These are phyloP conservation scores for Spialia ferax DNA, from an alignment of 2,888 invertebrate genomes.

Conservation along the genomic window DNA sequence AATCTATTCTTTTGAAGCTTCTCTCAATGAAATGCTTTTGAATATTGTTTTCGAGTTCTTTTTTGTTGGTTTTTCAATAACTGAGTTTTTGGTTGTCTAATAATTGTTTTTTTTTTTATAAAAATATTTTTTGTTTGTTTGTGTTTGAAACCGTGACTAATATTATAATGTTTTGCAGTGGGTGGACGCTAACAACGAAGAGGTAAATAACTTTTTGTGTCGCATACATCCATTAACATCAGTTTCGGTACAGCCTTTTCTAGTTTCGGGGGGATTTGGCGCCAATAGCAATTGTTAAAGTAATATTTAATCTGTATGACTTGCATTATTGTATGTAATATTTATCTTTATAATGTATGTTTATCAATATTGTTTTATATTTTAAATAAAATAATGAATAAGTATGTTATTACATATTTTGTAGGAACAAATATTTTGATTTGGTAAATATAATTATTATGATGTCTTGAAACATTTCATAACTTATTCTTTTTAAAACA, in stretches of 20 bases:
- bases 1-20: constrained; percentile 63
- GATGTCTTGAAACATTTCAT: too few species aligned
- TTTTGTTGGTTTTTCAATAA: constrained; percentile 10
- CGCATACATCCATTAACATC: constrained; percentile 40
- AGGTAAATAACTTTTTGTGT: constrained; percentile 82
- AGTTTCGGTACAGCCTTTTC: constrained; percentile 33
- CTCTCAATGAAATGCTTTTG: constrained; percentile 80
- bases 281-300: constrained; percentile 25
- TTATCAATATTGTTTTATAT: too few species aligned
- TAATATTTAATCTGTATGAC: too few species aligned
- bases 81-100: constrained; percentile 48
- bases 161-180: constrained; percentile 87
- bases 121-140: constrained; percentile 51
- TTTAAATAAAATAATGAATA: too few species aligned
- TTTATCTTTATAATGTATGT: too few species aligned
- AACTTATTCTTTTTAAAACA: too few species aligned
- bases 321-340: too few species aligned
- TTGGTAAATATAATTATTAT: too few species aligned
- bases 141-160: constrained; percentile 71
- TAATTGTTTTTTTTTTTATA: constrained; percentile 44
- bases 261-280: constrained; percentile 34
- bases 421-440: too few species aligned
- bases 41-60: constrained; percentile 51
- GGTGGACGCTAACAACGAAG: constrained; percentile 89
- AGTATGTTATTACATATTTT: too few species aligned